Evolutionary conservation across 2,888 invertebrate species (phyloP).

Genomic region (Diaphora mendica): DNA sequence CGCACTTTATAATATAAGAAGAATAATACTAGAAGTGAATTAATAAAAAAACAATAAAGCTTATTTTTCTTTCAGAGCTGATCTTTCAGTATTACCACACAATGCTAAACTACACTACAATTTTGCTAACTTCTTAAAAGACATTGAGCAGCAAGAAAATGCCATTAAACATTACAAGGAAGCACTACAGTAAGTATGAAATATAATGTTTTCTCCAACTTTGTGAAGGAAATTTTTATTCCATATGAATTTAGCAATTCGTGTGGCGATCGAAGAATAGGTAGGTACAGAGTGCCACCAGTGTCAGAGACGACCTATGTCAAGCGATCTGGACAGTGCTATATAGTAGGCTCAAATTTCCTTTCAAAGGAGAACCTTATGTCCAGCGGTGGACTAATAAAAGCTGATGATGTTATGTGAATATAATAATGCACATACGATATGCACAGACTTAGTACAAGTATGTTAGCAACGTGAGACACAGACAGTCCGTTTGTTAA

Average conservation of each 20-base stretch:
- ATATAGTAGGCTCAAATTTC: no score
- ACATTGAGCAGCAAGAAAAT: conserved; percentile 89
- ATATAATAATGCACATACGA: no score
- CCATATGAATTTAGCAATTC: background rate
- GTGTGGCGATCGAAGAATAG: background rate
- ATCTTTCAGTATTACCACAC: conserved; percentile 91
- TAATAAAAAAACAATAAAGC: background rate
- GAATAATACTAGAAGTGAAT: background rate
- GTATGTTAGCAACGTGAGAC: no score
- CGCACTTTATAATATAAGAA: background rate
- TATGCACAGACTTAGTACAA: no score
- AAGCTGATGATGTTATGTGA: no score
- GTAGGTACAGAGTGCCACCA: no score
- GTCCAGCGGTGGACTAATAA: no score
- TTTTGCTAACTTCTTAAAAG: conserved; percentile 94
- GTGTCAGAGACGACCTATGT: no score
- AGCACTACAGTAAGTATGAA: conserved; percentile 90
- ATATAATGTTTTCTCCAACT: background rate
- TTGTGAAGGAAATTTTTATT: background rate
- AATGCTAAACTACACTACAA: conserved; percentile 97
- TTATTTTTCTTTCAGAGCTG: conserved; percentile 88
- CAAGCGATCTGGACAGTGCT: no score
- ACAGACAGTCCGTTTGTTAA: no score
- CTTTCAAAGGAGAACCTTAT: no score
- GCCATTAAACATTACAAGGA: conserved; percentile 93